A percentile compares a stretch with the other conserved stretches of the same genome.
Evolutionary conservation across 2,888 invertebrate genomes (phyloP).

Genomic region (Caenorhabditis panamensis): DNA sequence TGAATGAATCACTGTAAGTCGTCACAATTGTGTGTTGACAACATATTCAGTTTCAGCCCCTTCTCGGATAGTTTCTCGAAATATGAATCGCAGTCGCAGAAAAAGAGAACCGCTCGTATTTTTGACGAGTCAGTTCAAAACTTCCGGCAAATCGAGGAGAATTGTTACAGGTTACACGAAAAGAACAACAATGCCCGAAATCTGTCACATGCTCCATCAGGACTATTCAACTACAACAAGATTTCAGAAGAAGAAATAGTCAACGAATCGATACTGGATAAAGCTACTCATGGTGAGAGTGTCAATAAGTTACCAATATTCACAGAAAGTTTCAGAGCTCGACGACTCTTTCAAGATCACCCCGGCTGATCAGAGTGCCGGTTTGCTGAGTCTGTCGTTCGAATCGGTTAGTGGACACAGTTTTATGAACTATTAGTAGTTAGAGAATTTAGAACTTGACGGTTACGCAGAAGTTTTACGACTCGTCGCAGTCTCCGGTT

Average conservation of each 20-base stretch:
- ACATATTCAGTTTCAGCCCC: too few species aligned
- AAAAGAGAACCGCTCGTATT: constrained; percentile 9
- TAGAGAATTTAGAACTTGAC: constrained; percentile 24
- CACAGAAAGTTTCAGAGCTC: not conserved
- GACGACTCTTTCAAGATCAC: not conserved
- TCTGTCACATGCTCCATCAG: too few species aligned
- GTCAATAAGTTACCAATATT: not conserved
- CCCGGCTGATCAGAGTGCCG: not conserved
- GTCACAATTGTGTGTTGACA: too few species aligned
- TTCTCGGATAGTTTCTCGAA: too few species aligned
- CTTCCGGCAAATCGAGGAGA: not conserved
- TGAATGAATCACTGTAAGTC: too few species aligned
- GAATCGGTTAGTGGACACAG: not conserved
- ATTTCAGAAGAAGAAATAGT: not conserved
- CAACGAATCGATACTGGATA: not conserved
- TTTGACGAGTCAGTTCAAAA: constrained; percentile 1
- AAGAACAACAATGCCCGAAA: not conserved
- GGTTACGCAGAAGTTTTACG: constrained; percentile 17
- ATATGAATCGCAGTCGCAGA: too few species aligned
- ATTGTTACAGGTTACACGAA: not conserved
- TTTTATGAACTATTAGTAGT: too few species aligned
- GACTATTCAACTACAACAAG: not conserved
- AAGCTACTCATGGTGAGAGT: not conserved
- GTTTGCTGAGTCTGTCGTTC: not conserved
- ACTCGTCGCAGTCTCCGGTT: constrained; percentile 15